These are phyloP conservation scores for Linnaemya vulpina DNA, from an alignment of 2,888 invertebrate species.

Conservation along the genomic window DNA sequence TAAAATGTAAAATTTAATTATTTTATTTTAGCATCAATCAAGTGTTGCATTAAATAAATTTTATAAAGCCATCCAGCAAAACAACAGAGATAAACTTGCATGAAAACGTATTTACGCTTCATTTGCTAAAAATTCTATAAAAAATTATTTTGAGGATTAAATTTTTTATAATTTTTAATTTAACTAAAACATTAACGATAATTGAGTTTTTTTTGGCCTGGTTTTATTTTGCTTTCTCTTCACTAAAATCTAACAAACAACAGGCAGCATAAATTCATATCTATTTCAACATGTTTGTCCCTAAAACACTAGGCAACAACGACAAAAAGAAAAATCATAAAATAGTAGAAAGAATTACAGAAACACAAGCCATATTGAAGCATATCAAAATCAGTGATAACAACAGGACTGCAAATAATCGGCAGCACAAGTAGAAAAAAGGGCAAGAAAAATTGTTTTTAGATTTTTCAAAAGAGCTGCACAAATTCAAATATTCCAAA, in stretches of 20 bases:
- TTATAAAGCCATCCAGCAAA: too few species aligned
- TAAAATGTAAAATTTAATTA: too few species aligned
- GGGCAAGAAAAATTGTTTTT: background rate
- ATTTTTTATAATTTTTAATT: constrained; percentile 12
- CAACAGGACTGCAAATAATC: background rate
- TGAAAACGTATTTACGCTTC: too few species aligned
- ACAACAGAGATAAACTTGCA: too few species aligned
- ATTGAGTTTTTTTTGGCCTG: constrained; percentile 2
- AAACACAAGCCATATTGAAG: constrained; percentile 1
- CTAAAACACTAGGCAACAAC: constrained; percentile 24
- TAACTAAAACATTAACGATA: constrained; percentile 1
- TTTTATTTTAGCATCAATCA: too few species aligned
- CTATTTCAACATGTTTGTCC: background rate
- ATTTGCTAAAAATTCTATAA: too few species aligned
- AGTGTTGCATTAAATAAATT: too few species aligned
- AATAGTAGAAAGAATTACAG: constrained; percentile 10
- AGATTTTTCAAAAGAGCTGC: background rate
- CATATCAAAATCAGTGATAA: constrained; percentile 16
- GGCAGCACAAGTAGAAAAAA: background rate
- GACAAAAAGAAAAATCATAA: background rate
- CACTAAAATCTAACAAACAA: background rate
- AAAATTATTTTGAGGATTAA: background rate
- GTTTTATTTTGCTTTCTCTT: background rate
- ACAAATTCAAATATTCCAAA: background rate
- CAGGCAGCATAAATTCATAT: constrained; percentile 18